Percentiles rank a stretch among this genome's conserved stretches.
Conservation (phyloP, 2,888 invertebrate species). For the Himalopsyche anomala region DNA sequence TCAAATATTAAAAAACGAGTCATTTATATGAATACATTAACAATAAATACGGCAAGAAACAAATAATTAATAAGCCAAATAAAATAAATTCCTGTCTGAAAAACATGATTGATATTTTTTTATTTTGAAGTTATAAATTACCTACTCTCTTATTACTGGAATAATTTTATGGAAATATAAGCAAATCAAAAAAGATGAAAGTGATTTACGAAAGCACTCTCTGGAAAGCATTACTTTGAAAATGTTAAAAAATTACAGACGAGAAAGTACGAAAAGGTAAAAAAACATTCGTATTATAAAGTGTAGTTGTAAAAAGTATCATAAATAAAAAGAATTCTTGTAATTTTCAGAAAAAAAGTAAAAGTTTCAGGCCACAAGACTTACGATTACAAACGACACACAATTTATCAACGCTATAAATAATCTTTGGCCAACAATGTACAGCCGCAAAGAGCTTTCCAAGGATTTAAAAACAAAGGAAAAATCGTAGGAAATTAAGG, state of each 20-base stretch:
- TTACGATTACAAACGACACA: constrained; percentile 44
- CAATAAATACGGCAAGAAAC: too few species aligned
- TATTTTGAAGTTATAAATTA: too few species aligned
- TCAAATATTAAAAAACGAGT: too few species aligned
- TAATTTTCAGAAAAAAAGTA: not conserved
- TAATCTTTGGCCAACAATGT: constrained; percentile 29
- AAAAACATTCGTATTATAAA: constrained; percentile 18
- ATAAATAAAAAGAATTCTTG: constrained; percentile 27
- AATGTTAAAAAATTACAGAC: constrained; percentile 4
- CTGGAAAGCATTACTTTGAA: not conserved
- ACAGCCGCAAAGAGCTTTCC: not conserved
- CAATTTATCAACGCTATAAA: constrained; percentile 40
- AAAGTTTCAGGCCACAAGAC: not conserved
- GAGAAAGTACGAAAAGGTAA: not conserved
- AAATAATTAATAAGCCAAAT: too few species aligned
- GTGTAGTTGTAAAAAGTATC: constrained; percentile 11
- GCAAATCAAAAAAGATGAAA: too few species aligned
- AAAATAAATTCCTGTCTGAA: too few species aligned
- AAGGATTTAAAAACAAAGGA: constrained; percentile 32
- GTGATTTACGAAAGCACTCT: not conserved
- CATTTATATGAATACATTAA: too few species aligned
- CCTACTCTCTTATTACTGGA: too few species aligned
- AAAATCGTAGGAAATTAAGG: constrained; percentile 14
- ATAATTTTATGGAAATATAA: too few species aligned
- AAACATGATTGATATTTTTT: too few species aligned